Conservation (phyloP, 2,797 vertebrate genomes). For the Malacoctenus gilli region DNA sequence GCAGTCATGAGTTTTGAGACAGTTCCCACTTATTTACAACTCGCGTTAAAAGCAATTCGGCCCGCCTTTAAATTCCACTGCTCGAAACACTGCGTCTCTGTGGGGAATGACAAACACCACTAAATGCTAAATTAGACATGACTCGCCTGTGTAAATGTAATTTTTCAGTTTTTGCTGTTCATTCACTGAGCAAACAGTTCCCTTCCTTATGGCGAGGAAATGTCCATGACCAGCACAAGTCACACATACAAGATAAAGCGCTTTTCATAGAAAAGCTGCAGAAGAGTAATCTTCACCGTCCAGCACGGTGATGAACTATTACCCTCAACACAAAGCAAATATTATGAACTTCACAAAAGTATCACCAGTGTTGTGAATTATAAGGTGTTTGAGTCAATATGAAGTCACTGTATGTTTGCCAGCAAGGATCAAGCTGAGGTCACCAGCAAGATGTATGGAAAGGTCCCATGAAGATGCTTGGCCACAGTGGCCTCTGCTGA, state of each 20-base stretch:
- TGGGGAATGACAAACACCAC: not conserved
- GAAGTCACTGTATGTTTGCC: not conserved
- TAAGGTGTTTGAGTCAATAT: conserved; percentile 6
- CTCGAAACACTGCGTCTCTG: not conserved
- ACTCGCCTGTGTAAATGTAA: not conserved
- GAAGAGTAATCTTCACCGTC: too few species aligned
- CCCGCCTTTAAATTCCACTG: not conserved
- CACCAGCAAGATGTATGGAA: conserved; percentile 14
- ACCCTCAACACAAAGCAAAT: not conserved
- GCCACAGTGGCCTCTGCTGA: conserved; percentile 73
- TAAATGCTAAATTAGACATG: not conserved
- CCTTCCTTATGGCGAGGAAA: too few species aligned
- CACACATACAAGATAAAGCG: not conserved
- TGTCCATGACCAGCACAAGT: not conserved
- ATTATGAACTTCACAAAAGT: not conserved
- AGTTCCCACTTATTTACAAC: not conserved
- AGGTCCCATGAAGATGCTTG: conserved; percentile 47
- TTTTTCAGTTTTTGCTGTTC: not conserved
- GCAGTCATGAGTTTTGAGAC: not conserved
- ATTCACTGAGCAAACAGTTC: not conserved
- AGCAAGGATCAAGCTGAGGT: conserved; percentile 9
- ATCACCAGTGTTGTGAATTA: not conserved
- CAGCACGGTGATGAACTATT: not conserved
- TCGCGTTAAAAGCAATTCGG: not conserved
- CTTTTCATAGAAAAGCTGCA: not conserved